Evolutionary conservation across 2,888 invertebrate genomes (phyloP).

Genomic region (Drosophila percnosoma): DNA sequence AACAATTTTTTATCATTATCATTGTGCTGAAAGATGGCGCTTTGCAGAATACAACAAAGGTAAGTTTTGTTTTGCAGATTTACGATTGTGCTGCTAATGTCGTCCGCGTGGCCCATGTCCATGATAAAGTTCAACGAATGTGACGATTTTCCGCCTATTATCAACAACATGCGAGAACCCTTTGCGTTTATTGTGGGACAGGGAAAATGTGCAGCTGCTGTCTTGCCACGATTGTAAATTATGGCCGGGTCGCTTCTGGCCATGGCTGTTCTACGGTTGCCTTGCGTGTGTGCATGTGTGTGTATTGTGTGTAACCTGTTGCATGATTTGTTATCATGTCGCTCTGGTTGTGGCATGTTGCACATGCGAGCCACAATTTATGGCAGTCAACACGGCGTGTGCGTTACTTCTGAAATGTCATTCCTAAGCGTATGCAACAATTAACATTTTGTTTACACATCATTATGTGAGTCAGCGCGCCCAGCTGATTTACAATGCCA

Average conservation of each 20-base stretch:
- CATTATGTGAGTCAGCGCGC: constrained; percentile 51
- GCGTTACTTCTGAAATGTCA: constrained; percentile 31
- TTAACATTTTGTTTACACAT: constrained; percentile 57
- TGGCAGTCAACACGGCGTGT: constrained; percentile 44
- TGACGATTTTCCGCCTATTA: constrained; percentile 78
- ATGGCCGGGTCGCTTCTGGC: constrained; percentile 48
- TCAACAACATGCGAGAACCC: constrained; percentile 42
- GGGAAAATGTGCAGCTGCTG: constrained; percentile 73
- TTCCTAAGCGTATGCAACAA: constrained; percentile 12
- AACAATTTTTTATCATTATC: constrained; percentile 54
- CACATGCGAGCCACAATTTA: constrained; percentile 56
- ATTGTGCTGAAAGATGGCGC: constrained; percentile 39
- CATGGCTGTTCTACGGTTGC: constrained; percentile 33
- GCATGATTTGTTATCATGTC: constrained; percentile 65
- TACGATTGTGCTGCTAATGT: constrained; percentile 58
- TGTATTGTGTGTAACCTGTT: constrained; percentile 60
- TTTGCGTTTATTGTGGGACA: constrained; percentile 63
- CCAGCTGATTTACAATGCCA: constrained; percentile 10
- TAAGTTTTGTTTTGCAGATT: constrained; percentile 51
- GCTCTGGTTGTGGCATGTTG: constrained; percentile 23
- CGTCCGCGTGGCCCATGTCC: constrained; percentile 24
- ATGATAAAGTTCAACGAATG: constrained; percentile 66
- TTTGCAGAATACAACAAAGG: constrained; percentile 14
- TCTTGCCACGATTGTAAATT: constrained; percentile 63
- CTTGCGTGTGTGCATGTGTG: constrained; percentile 3